Conservation (phyloP, 2,888 invertebrate species). For the Ophioninae sp. region DNA sequence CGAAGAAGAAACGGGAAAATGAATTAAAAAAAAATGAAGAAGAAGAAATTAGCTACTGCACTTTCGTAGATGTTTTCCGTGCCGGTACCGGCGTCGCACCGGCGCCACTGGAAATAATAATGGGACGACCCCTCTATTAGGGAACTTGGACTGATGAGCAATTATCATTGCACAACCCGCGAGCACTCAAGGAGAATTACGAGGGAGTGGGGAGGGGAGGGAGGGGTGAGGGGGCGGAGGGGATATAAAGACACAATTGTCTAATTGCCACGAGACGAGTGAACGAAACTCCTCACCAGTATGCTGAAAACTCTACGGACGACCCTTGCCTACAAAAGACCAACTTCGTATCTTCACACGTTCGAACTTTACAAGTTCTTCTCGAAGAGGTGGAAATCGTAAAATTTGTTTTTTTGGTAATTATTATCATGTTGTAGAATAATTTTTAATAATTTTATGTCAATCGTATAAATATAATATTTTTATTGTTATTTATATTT, state of each 20-base stretch:
- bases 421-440: not conserved
- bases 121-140: slow-evolving; percentile 68
- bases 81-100: slow-evolving; percentile 58
- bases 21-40: slow-evolving; percentile 9
- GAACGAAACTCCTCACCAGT: slow-evolving; percentile 66
- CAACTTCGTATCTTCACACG: not conserved
- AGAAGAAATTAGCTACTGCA: slow-evolving; percentile 42
- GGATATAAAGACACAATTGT: slow-evolving; percentile 37
- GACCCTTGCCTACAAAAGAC: slow-evolving; percentile 6
- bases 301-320: slow-evolving; percentile 18
- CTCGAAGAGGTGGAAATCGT: not conserved
- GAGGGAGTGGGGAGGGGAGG: not conserved
- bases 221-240: not conserved
- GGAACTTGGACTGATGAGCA: slow-evolving; percentile 70
- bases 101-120: slow-evolving; percentile 70
- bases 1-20: not conserved
- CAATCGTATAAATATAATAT: too few relatives aligned
- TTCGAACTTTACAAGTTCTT: not conserved
- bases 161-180: slow-evolving; percentile 74
- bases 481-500: too few relatives aligned
- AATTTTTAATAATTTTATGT: not conserved
- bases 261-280: slow-evolving; percentile 67
- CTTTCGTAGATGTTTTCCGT: slow-evolving; percentile 24
- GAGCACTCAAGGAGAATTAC: slow-evolving; percentile 44
- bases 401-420: not conserved